Conservation (phyloP, 1,140 invertebrate species). For the Helicorthomorpha holstii region DNA sequence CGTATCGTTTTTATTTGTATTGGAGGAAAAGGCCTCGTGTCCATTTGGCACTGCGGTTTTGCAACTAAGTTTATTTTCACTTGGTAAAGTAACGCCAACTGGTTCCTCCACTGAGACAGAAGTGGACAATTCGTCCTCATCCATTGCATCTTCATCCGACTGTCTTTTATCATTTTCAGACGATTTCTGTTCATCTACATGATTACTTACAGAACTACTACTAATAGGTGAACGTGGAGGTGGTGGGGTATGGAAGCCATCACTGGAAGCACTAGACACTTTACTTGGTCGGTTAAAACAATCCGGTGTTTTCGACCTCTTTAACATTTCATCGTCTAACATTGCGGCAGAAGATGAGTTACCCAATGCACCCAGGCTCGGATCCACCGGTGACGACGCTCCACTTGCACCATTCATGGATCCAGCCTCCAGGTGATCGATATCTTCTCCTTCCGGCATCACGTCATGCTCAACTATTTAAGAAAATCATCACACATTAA, state of each 20-base stretch:
- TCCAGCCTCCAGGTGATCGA: conserved; percentile 7
- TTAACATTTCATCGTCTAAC: too few relatives aligned
- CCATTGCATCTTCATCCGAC: not conserved
- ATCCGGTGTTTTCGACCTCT: too few relatives aligned
- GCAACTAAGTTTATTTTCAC: not conserved
- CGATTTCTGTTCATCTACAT: not conserved
- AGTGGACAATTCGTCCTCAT: not conserved
- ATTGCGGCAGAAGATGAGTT: too few relatives aligned
- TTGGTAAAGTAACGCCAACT: not conserved
- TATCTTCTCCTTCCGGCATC: conserved; percentile 13
- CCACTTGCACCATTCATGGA: not conserved
- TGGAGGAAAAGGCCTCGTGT: not conserved
- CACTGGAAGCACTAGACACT: conserved; percentile 2
- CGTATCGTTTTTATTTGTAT: too few relatives aligned
- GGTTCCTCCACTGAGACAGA: not conserved
- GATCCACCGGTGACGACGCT: too few relatives aligned
- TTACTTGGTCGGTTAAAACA: not conserved
- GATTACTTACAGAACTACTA: not conserved
- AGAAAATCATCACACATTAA: too few relatives aligned
- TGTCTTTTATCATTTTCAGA: not conserved
- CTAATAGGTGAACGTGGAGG: not conserved
- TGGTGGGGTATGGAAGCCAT: conserved; percentile 6
- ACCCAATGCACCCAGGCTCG: too few relatives aligned
- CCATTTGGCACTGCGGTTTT: not conserved
- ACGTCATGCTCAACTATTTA: conserved; percentile 13